These are phyloP conservation scores for Bungarus multicinctus DNA, from an alignment of 2,113 vertebrate species.

Conservation along the genomic window DNA sequence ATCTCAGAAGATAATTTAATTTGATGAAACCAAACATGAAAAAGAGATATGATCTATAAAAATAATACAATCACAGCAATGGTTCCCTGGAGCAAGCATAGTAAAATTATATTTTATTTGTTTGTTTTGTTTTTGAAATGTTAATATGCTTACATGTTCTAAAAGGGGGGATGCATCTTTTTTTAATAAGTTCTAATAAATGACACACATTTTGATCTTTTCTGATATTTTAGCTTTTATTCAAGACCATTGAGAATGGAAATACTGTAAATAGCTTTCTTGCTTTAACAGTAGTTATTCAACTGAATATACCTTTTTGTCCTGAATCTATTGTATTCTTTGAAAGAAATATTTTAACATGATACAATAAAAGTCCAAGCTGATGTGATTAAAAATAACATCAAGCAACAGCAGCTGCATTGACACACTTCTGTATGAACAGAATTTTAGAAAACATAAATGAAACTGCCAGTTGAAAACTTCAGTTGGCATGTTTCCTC, in stretches of 20 bases:
- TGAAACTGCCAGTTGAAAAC: slow-evolving; percentile 18
- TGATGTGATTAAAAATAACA: slow-evolving; percentile 47
- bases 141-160: slow-evolving; percentile 14
- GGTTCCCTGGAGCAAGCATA: neutral
- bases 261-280: slow-evolving; percentile 46
- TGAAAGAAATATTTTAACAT: slow-evolving; percentile 39
- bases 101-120: slow-evolving; percentile 11
- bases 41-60: neutral
- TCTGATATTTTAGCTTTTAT: slow-evolving; percentile 42
- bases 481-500: neutral
- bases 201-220: slow-evolving; percentile 31
- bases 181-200: slow-evolving; percentile 29
- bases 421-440: slow-evolving; percentile 13
- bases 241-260: slow-evolving; percentile 18
- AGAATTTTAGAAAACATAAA: slow-evolving; percentile 40
- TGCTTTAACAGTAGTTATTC: slow-evolving; percentile 45
- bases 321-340: slow-evolving; percentile 21
- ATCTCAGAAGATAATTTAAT: neutral
- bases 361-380: slow-evolving; percentile 39
- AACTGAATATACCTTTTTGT: slow-evolving; percentile 39
- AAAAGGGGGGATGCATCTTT: slow-evolving; percentile 15
- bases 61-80: neutral
- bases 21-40: slow-evolving; percentile 1
- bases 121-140: neutral
- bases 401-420: slow-evolving; percentile 36